phyloP scores from a whole-genome alignment of 2,888 invertebrate species.

The Galerucella calmariensis region DNA sequence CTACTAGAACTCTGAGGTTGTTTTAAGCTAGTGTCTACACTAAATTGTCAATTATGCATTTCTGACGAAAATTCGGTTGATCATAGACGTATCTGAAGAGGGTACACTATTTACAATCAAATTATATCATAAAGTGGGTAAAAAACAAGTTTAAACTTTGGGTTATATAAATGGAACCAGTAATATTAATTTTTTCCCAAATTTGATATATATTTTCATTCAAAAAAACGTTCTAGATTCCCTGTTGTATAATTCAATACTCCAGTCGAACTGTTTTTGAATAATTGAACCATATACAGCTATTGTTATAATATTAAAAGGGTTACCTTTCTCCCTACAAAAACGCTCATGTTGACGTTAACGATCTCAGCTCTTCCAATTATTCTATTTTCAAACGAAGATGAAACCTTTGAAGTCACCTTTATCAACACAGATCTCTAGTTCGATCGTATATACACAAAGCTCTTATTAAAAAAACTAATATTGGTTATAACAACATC shows the following conservation, averaged over 20 bases:
- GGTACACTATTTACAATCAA: not conserved
- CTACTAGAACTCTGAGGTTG: not conserved
- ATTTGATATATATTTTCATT: too few relatives aligned
- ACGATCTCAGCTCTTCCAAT: constrained; percentile 16
- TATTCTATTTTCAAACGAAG: constrained; percentile 18
- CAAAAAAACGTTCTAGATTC: too few relatives aligned
- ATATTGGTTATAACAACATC: constrained; percentile 2
- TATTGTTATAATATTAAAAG: not conserved
- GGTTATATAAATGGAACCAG: too few relatives aligned
- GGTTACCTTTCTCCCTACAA: not conserved
- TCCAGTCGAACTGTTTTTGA: not conserved
- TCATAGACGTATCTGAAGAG: not conserved
- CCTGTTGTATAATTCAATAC: not conserved
- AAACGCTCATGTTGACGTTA: constrained; percentile 10
- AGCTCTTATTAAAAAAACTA: constrained; percentile 2
- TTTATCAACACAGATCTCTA: constrained; percentile 11
- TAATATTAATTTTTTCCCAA: too few relatives aligned
- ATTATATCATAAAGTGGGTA: too few relatives aligned
- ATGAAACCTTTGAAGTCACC: constrained; percentile 16
- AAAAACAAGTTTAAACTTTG: too few relatives aligned
- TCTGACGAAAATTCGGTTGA: not conserved
- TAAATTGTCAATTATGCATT: constrained; percentile 2
- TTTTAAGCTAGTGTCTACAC: not conserved
- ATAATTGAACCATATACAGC: not conserved
- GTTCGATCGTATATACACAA: constrained; percentile 11